Conservation (phyloP, 2,113 vertebrate genomes). For the Bufo gargarizans region DNA sequence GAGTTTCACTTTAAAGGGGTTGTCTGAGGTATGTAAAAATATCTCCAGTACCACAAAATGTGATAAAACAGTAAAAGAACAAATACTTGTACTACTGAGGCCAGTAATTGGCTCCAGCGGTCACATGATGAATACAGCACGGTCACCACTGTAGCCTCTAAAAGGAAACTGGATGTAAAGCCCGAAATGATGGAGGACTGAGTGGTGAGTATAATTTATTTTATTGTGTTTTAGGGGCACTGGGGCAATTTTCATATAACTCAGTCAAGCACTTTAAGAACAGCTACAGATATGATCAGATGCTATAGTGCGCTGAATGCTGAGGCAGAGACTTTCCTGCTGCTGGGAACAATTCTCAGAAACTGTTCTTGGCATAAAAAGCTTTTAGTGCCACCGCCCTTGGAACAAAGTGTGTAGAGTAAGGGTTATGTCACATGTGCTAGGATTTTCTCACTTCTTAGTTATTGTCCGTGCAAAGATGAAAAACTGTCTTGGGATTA, state of each 20-base stretch:
- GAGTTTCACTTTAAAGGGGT: background rate
- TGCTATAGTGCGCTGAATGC: background rate
- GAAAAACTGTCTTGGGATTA: background rate
- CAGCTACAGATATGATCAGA: background rate
- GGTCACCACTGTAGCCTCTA: too few species aligned
- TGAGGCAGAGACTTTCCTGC: background rate
- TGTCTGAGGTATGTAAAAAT: background rate
- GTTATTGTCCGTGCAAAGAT: background rate
- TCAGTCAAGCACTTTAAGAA: background rate
- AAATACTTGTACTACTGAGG: too few species aligned
- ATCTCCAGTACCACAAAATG: too few species aligned
- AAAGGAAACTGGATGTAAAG: too few species aligned
- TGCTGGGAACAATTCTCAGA: constrained; percentile 17
- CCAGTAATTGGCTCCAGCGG: too few species aligned
- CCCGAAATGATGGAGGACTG: too few species aligned
- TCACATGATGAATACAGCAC: too few species aligned
- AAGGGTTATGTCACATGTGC: background rate
- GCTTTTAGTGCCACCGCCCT: background rate
- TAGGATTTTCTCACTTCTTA: background rate
- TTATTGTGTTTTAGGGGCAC: too few species aligned
- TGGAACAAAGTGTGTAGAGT: background rate
- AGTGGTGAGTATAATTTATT: too few species aligned
- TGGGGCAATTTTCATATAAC: too few species aligned
- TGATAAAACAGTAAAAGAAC: too few species aligned
- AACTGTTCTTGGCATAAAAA: constrained; percentile 4